A percentile compares a stretch with the other conserved stretches of the same genome.
phyloP scores from a whole-genome alignment of 64 coral and sea anemone genomes.

The Cladopsammia gracilis region DNA sequence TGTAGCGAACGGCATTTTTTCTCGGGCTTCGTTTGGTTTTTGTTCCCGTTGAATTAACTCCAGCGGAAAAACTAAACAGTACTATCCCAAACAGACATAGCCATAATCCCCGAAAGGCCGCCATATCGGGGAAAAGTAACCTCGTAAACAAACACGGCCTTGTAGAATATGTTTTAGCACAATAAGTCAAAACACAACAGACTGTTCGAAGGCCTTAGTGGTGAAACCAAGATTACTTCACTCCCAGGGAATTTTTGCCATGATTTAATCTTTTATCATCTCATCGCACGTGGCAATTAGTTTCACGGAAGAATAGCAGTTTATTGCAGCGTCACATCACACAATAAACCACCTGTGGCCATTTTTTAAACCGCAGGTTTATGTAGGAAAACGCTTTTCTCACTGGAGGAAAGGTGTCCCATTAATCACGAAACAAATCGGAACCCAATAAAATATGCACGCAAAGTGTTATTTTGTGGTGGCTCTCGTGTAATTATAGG shows the following conservation, averaged over 20 bases:
- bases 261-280: conserved; percentile 86
- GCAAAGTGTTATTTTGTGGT: background rate
- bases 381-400: background rate
- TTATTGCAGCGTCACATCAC: conserved; percentile 18
- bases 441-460: conserved; percentile 28
- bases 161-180: conserved; percentile 34
- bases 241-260: conserved; percentile 53
- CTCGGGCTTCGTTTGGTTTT: conserved; percentile 70
- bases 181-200: conserved; percentile 15
- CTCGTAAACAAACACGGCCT: conserved; percentile 58
- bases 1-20: conserved; percentile 76
- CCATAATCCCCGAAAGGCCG: conserved; percentile 71
- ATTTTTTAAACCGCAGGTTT: conserved; percentile 31
- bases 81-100: conserved; percentile 49
- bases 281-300: conserved; percentile 70
- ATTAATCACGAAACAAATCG: conserved; percentile 28
- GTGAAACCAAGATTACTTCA: conserved; percentile 66
- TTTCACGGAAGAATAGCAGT: conserved; percentile 61
- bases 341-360: conserved; percentile 62
- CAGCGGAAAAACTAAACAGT: conserved; percentile 55
- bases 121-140: conserved; percentile 58
- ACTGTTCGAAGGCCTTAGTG: conserved; percentile 43
- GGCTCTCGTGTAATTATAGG: background rate
- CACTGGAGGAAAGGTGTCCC: conserved; percentile 33
- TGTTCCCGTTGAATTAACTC: conserved; percentile 49